Evolutionary conservation across 2,797 vertebrate genomes (phyloP).

Genomic region (Oophaga sylvatica): DNA sequence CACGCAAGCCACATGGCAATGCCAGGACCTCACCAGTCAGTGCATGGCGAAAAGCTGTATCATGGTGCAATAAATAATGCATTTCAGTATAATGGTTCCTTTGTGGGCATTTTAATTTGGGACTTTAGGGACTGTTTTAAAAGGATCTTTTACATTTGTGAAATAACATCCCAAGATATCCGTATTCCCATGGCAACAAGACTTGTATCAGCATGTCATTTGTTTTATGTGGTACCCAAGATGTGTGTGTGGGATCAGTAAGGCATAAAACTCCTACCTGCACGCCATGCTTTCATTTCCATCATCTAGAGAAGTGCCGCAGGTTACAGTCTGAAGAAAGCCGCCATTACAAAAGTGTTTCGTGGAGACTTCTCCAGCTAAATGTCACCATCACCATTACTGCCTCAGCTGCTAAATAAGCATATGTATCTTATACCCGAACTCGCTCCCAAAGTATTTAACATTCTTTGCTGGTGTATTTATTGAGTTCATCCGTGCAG

Average conservation of each 20-base stretch:
- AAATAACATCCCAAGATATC: background rate
- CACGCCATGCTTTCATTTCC: no score
- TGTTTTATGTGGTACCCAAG: background rate
- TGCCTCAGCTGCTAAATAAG: background rate
- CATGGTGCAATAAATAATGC: background rate
- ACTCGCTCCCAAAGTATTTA: conserved; percentile 3
- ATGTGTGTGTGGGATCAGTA: background rate
- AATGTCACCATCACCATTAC: background rate
- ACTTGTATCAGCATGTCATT: background rate
- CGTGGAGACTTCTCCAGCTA: background rate
- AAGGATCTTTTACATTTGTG: background rate
- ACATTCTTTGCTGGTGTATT: conserved; percentile 23
- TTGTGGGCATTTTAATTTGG: background rate
- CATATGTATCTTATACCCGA: background rate
- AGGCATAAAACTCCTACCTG: background rate
- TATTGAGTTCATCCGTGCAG: conserved; percentile 6
- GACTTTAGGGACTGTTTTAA: background rate
- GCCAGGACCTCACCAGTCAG: no score
- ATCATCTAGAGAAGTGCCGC: background rate
- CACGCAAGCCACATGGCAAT: no score
- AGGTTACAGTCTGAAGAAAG: background rate
- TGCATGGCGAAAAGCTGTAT: background rate
- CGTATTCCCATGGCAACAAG: conserved; percentile 2
- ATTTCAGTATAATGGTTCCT: background rate
- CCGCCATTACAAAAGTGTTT: background rate